Evolutionary conservation across 2,113 vertebrate genomes (phyloP), one percentile per base, ranked within the genome.

Genomic region (Macquaria australasica): DNA sequence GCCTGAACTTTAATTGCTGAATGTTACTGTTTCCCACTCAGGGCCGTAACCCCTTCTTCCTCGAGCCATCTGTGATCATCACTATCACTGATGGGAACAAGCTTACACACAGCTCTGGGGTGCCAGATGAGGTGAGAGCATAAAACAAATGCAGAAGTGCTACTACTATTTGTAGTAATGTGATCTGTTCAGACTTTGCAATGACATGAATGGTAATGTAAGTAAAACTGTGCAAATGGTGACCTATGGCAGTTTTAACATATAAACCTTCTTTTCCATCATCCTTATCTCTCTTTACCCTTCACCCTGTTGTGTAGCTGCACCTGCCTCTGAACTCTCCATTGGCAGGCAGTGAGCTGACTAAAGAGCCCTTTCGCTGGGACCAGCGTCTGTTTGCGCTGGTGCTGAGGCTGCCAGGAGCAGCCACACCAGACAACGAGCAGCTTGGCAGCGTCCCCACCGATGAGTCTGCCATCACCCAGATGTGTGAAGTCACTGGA

Each of bases 401-500:
- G 92, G 98, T 98, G 25, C 96, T 99, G 89, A 96, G 98, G 83
- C 95, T 99, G 92, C 97, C 98, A 23, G 98, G 98, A 91, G 96
- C 97, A 34, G 90, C 96, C n/a, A 94, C 96, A n/a, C 95, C 95
- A 3, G 98, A 99, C 81, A 96, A 96, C 7, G 98, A 99, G 93
- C 98, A 98, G 88, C 95, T 99, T 41, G 98, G 98, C 79, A 98
- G 98, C 66, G 97, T 99, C 79, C 98, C 98, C 85, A 97, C 97
- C 12, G 98, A 99, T 82, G 98, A 99, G 80, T 99, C 98, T 41
- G 97, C 98, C 55, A 97, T 99, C 94, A 98, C 98, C 58, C 98
- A 99, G 95, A 99, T 99, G 98, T 99, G 98, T 77, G 98, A 99
- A 95, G 98, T 99, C 94, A 99, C 98, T 43, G 98, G 98, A 98